phyloP scores from a whole-genome alignment of 2,888 invertebrate genomes.

The Aphodius granarius region DNA sequence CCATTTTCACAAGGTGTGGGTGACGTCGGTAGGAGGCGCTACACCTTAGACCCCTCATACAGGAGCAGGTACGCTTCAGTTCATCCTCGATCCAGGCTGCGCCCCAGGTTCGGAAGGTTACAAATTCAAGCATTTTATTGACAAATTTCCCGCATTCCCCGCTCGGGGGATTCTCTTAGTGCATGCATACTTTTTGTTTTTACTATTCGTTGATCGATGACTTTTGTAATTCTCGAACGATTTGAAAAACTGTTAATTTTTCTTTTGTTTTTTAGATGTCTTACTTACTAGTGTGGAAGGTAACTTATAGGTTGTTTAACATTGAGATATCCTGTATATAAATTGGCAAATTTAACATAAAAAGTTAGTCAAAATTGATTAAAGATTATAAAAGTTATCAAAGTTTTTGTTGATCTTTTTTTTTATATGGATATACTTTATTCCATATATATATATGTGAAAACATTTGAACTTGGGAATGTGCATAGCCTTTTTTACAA shows the following conservation, averaged over 20 bases:
- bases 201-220: no score
- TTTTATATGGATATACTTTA: not conserved
- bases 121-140: slow-evolving; percentile 22
- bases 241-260: no score
- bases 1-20: slow-evolving; percentile 43
- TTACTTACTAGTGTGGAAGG: not conserved
- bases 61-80: slow-evolving; percentile 48
- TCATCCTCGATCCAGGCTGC: slow-evolving; percentile 48
- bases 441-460: not conserved
- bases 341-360: no score
- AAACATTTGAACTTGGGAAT: not conserved
- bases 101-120: slow-evolving; percentile 48
- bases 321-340: no score
- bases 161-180: slow-evolving; percentile 16
- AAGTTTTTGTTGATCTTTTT: not conserved
- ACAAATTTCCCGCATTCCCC: slow-evolving; percentile 35
- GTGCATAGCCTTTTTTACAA: not conserved
- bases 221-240: no score
- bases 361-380: no score
- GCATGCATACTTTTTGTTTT: slow-evolving; percentile 19
- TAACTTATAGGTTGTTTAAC: no score
- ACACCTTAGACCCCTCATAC: slow-evolving; percentile 40
- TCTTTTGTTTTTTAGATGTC: not conserved
- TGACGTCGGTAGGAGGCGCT: slow-evolving; percentile 45
- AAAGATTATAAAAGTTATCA: no score